Base-by-base conservation (phyloP, 2,888 invertebrate species). In the Pachliopta kotzebuea region DNA sequence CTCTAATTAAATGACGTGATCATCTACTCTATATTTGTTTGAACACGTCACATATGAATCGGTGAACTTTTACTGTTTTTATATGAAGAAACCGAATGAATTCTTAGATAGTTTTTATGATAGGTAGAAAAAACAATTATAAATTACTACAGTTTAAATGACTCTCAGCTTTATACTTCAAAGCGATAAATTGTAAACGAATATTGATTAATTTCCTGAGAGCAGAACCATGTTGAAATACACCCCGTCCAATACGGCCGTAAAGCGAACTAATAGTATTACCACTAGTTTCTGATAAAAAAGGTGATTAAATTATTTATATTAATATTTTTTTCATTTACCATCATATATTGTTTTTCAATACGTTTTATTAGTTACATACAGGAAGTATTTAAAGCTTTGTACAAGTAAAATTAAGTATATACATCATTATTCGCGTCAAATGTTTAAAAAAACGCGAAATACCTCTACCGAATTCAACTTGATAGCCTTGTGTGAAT, bases 141-240 rank as follows among this genome's bases (percentile, higher is more conserved):
- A 60, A 60, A 37, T 29, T 31, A 31, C 50, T 11, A 31, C 18
- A 37, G 23, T 21, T 4, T 37, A 42, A 11, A 24, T 37, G 21
- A 18, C 42, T 42, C 37, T 4, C 42, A 45, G 45, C 21, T 52
- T 52, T 1, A n/a, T 37, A 56, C 6, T 62, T 56, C 6, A 37
- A 37, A 20, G 62, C 56, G 56, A 52, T 56, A 61, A 55, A 62
- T 23, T 56, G 31, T 31, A 23, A 21, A 62, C 31, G 31, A 56
- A 50, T 57, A 62, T 62, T 57, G 62, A 62, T 62, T 62, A 56
- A 52, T 37, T 52, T 42, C 18, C 56, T 62, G 24, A 57, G 21
- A 52, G 50, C 21, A 52, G 21, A 57, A 52, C 62, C 23, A 26
- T 62, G 62, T 62, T 57, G 31, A 37, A 62, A 50, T 52, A 52